Base-by-base conservation (phyloP, 1,140 invertebrate species). In the Tigriopus japonicus region DNA sequence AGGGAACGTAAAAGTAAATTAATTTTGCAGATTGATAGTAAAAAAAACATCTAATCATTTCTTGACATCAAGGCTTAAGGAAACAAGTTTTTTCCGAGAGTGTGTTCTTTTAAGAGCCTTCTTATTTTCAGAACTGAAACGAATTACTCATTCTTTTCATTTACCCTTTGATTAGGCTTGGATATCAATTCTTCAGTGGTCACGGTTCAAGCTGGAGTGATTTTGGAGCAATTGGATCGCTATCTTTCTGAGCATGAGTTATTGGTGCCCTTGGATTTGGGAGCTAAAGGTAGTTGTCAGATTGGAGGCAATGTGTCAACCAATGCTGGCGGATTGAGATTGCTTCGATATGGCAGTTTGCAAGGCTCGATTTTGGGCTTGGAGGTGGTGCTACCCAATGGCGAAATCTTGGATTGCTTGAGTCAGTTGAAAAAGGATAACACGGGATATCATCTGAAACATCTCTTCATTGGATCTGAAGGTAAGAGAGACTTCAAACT, bases 261-360 rank as follows among this genome's bases (percentile, higher is more conserved):
- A 15, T 91, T 91, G 72, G 90, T 97, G 79, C 95, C 95, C 0
- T 69, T 98, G 41, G 95, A 99, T 75, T 76, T 98, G 59, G 94
- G 93, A 0, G 89, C 94, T 0, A 97, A 97, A 74, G 93, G 93
- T 17, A 87, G 84, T 56, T 98, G 95, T 70, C 85, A 96, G 45
- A 95, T 98, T 67, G 95, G 95, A 5, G 95, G 95, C 60, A 97
- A 95, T 74, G 75, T 97, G 14, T 84, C 93, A 14, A 98, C 95
- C 13, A 98, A 97, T 75, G 94, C 94, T 14, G 93, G 67, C 23
- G 94, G 94, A 1, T 71, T 98, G n/a, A 74, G 94, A 51, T 74
- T 98, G 10, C 70, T 98, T 17, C 78, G 92, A 63, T 98, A 97
- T 72, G 95, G 95, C 28, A 95, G 91, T 70, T 74, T 98, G 1